phyloP scores from a whole-genome alignment of 2,797 vertebrate genomes.

The Odontamblyopus rebecca region DNA sequence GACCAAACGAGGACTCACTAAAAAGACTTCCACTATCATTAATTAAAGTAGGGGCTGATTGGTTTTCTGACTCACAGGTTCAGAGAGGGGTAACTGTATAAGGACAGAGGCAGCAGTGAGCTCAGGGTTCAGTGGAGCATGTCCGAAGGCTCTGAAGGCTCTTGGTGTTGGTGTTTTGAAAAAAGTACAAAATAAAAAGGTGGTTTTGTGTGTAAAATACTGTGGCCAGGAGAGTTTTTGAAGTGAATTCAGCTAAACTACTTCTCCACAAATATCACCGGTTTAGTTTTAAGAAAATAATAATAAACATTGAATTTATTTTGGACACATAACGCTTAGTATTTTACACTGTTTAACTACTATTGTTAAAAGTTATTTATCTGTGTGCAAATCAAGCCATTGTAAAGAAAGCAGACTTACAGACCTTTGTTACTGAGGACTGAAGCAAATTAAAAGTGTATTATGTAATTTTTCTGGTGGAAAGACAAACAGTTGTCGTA shows the following conservation, averaged over 20 bases:
- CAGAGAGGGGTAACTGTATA: conserved; percentile 52
- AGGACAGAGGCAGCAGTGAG: conserved; percentile 47
- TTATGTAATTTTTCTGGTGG: too few species aligned
- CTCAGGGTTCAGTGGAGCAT: conserved; percentile 38
- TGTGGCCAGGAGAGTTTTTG: too few species aligned
- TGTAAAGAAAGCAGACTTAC: not conserved
- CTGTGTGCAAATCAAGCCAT: too few species aligned
- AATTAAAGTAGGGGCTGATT: conserved; percentile 67
- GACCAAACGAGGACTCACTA: conserved; percentile 44
- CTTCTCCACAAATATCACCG: too few species aligned
- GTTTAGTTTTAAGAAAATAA: too few species aligned
- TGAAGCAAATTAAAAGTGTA: too few species aligned
- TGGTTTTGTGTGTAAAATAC: conserved; percentile 23
- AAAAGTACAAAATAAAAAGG: conserved; percentile 11
- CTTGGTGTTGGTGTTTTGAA: conserved; percentile 21
- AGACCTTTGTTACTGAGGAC: conserved; percentile 10
- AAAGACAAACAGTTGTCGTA: too few species aligned
- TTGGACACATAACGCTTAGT: too few species aligned
- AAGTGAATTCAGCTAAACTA: too few species aligned
- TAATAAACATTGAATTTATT: too few species aligned
- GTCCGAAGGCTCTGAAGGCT: conserved; percentile 38
- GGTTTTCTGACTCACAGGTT: conserved; percentile 57
- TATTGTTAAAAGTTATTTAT: too few species aligned
- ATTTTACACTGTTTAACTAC: too few species aligned
- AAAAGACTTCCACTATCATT: conserved; percentile 64